Conservation (phyloP, 2,113 vertebrate species). For the Erythrocercus mccallii region DNA sequence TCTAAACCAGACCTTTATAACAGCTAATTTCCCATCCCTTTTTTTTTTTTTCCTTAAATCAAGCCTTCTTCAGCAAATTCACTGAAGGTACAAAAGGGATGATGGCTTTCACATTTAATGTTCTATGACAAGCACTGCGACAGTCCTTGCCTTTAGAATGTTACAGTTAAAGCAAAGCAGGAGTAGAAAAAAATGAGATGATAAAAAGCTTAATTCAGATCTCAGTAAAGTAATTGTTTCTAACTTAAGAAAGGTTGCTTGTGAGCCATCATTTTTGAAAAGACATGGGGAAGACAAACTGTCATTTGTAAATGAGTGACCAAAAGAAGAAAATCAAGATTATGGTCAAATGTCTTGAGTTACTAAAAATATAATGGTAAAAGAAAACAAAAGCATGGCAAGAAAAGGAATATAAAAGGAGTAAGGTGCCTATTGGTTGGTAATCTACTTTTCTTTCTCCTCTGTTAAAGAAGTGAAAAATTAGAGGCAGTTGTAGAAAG, state of each 20-base stretch:
- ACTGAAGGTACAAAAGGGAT: background rate
- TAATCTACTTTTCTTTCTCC: background rate
- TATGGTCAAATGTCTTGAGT: background rate
- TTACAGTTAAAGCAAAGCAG: background rate
- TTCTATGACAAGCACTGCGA: background rate
- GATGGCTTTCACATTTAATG: background rate
- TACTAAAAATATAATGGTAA: background rate
- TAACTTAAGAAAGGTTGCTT: background rate
- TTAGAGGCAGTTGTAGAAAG: background rate
- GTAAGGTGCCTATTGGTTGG: background rate
- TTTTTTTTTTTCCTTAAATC: background rate
- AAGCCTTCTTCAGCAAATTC: background rate
- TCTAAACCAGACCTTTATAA: background rate
- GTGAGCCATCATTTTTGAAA: background rate
- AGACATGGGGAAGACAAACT: background rate
- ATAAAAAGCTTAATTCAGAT: background rate
- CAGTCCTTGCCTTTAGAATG: background rate
- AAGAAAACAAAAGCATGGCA: background rate
- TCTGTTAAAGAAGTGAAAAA: background rate
- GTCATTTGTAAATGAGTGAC: background rate
- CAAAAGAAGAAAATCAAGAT: background rate
- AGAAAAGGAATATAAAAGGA: background rate
- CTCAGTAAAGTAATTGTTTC: background rate
- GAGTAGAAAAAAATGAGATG: background rate
- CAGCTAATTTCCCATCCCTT: background rate